Evolutionary conservation across 2,113 vertebrate species (phyloP), one percentile per base, ranked within the genome.

Genomic region (Aphelocoma coerulescens): DNA sequence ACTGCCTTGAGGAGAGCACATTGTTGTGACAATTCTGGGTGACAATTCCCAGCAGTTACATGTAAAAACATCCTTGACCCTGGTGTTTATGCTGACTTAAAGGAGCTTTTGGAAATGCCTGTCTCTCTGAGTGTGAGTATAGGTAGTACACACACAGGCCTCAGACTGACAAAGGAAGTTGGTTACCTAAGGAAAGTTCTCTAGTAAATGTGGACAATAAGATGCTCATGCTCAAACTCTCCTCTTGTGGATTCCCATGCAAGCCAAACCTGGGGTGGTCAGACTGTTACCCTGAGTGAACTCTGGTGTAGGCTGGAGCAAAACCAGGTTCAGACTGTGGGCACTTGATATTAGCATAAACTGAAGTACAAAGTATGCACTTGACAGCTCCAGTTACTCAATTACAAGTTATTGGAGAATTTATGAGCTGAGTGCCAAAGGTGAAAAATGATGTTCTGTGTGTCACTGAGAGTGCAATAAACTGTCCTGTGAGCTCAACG

Each of bases 191-290:
- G 49, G 24, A 15, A 59, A 46, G 10, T 24, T 84, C 18, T 80
- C 18, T 26, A 4, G 10, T 22, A 17, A 35, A 62, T 41, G 62
- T 35, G 33, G 57, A 1, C 1, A 5, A 16, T 23, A 32, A 27
- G 8, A 3, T 30, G 5, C 5, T 54, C 15, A 2, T 4, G 20
- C 33, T 44, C 32, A 17, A 33, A 24, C n/a, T 81, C 57, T 62
- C 24, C 37, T 66, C 14, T 23, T 17, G 17, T 37, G 26, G 51
- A 12, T 72, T 81, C 68, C 39, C 39, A 16, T 5, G 5, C 7
- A 12, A 59, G 33, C 3, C 0, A 2, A 41, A n/a, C 14, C 13
- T 11, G 19, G 10, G 6, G 3, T 48, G 33, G 12, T 43, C 41
- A 59, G 16, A 5, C 7, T 55, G 44, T 11, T 14, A 15, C 27